Evolutionary conservation across 2,113 vertebrate species (phyloP), one percentile per base, ranked within the genome.

Genomic region (Saccopteryx leptura): DNA sequence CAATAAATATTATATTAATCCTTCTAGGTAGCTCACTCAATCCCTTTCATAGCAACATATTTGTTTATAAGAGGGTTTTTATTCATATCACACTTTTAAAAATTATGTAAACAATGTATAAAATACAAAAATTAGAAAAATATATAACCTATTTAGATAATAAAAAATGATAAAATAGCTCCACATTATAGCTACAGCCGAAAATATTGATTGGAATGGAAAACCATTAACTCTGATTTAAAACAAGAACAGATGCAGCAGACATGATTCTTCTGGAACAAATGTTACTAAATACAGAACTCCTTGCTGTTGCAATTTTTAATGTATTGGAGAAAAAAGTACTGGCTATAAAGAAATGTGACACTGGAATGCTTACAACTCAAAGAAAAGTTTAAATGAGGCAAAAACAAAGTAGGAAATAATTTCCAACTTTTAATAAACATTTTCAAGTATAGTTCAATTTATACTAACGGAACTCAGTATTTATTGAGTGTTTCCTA

Each of bases 21-120:
- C 68, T 97, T 95, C n/a, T 7, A 87, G 80, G 7, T 0, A 46
- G 23, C 18, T 7, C 48, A 56, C 58, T 71, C 66, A 84, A 83
- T 58, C 4, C 66, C 10, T 74, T 69, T 91, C 65, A 56, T 31
- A 26, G 83, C 65, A 76, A 39, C 7, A 61, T 24, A 71, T 86
- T 82, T 94, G 68, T 82, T 94, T 72, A 65, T 93, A 86, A 89
- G 54, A 76, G 4, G 8, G 54, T 60, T 63, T 96, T 84, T 88
- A 88, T 93, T 78, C 33, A 63, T 1, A 66, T 23, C 13, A 88
- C n/a, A 74, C 48, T n/a, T 69, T 83, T 31, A 85, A 76, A 88
- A 48, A 18, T 23, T 68, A 33, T 12, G 71, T 79, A 91, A 76
- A 56, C 5, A 75, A 56, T 76, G 21, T 15, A 85, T 48, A 94